Base-by-base conservation (phyloP, 2,888 invertebrate species). In the Caenorhabditis imperialis region DNA sequence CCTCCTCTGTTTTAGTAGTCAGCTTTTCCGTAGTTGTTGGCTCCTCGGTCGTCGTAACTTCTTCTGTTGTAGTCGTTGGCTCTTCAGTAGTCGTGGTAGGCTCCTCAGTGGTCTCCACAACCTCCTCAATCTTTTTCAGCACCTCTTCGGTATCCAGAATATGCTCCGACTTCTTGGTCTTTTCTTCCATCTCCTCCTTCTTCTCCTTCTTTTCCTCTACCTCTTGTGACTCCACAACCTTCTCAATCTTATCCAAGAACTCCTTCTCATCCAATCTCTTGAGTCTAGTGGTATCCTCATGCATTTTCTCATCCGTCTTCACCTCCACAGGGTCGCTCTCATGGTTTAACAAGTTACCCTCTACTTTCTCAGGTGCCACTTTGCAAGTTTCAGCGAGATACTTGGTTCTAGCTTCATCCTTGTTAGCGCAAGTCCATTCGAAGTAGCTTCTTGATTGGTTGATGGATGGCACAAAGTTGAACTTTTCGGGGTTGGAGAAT, bases 401-500 rank as follows among this genome's bases (percentile, higher is more conserved):
- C 30, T 77, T 69, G 37, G 55, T 48, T 54, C 72, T 57, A 6
- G 57, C 38, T n/a, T 53, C 50, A 37, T 77, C 71, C 54, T 85
- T 83, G 14, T 78, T 79, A 14, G 81, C 81, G 54, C 87, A 87
- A 14, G 77, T 79, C 61, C 80, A 84, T 55, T 87, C 87, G 60
- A 86, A 87, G 54, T 88, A 87, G 54, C 84, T 84, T 51, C 67
- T 74, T 30, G 44, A 69, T 47, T 74, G 81, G 37, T 73, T 77
- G 25, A 73, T 61, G 53, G 77, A 71, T 7, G 82, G 80, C 14
- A 85, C 79, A 55, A 78, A 83, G 61, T 81, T 85, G 79, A 87
- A 87, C 16, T 81, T 77, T 35, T 87, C 83, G 1, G 87, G 85
- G 53, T 85, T 83, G 8, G 86, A 83, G 70, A 84, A 81, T 47